Evolutionary conservation across 2,113 vertebrate genomes (phyloP), one percentile per base, ranked within the genome.

Genomic region (Apus apus): DNA sequence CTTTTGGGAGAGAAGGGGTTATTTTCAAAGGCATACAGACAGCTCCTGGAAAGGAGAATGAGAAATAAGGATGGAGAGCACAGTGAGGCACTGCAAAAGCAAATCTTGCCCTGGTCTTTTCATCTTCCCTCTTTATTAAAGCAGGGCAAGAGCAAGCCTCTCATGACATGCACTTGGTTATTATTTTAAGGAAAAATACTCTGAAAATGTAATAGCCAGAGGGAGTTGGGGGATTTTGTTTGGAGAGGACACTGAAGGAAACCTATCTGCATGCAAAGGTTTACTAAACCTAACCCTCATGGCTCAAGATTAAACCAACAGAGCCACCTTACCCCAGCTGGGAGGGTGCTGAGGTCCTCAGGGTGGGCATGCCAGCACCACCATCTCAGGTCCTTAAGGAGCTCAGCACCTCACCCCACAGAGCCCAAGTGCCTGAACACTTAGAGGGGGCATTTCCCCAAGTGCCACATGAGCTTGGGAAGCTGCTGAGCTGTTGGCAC

Each of bases 1-100:
- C 71, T 96, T 89, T 85, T n/a, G 66, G 74, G 57, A 75, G 56
- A 74, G 56, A 26, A 34, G 43, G 57, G 64, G 73, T 32, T 79
- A n/a, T 93, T 80, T 76, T 64, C 79, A 80, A 82, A 85, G 88
- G 70, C 58, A 77, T 85, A 66, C 76, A 85, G 61, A 40, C 36
- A 61, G 53, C 82, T 94, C 65, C 79, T 93, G 91, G 76, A 50
- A 92, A 83, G 93, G 36, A 73, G 66, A 65, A 70, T 46, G 64
- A 67, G 51, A 66, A 84, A 75, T 84, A 70, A 88, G 85, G 85
- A 70, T 4, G 1, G 65, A 64, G 71, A 90, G 71, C 84, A 58
- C 17, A 51, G 48, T 8, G 62, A 88, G 71, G 50, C 6, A 3
- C 75, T 45, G 62, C 73, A 54, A 50, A 85, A 91, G 64, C 61